Evolutionary conservation across 2,113 vertebrate species (phyloP), one percentile per base, ranked within the genome.

Genomic region (Mixornis gularis): DNA sequence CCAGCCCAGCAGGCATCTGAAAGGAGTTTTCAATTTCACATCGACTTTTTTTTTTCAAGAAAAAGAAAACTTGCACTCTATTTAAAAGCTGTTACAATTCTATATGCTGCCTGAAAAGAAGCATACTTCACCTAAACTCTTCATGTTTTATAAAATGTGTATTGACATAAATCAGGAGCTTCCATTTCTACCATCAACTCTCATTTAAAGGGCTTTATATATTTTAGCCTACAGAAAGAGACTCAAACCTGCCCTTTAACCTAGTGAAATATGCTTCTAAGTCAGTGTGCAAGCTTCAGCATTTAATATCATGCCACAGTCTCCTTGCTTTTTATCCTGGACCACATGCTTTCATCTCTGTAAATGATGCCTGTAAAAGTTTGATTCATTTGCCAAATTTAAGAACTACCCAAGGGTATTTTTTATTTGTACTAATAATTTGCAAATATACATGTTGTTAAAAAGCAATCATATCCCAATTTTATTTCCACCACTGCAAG

Each of bases 21-120:
- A 92, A 87, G 30, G 16, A 77, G 63, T 87, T 96, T 91, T 90
- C 59, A 82, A 95, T 95, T 97, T 94, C 94, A 93, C 78, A 94
- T 94, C 91, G 87, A 51, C 62, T 84, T 85, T 81, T 84, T 58
- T 65, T 69, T 93, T 69, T 56, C 60, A 93, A 76, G 63, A 63
- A 89, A 87, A 93, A 93, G 77, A 91, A 76, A 96, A 95, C 52
- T 94, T 79, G 34, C 5, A 49, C 25, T 81, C 64, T 62, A 21
- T 82, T 82, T 89, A 78, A 90, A 86, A 87, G 34, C 70, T 91
- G 63, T 69, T 92, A 79, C 41, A 74, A 41, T 58, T 65, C 65
- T 40, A 86, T 51, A 56, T 0, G 1, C 38, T 88, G 79, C 55
- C 59, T 65, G 55, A 64, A 92, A 82, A 81, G 49, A 24, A 58